Conservation (phyloP, 1,140 invertebrate species). For the Ips nitidus region DNA sequence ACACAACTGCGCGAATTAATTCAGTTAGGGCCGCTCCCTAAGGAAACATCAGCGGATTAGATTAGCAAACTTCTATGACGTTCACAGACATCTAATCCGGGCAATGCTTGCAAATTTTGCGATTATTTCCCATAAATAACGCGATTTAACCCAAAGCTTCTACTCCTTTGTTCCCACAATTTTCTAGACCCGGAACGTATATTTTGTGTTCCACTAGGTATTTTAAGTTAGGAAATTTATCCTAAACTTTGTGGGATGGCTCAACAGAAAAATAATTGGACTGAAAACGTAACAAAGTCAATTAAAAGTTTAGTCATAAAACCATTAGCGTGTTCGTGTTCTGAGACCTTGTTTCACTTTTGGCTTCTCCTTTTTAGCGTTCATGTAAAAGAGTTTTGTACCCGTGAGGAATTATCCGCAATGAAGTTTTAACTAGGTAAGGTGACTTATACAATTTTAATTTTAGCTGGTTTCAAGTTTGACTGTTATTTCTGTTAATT, state of each 20-base stretch:
- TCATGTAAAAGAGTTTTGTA: conserved; percentile 1
- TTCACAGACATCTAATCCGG: conserved; percentile 19
- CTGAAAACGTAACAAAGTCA: conserved; percentile 25
- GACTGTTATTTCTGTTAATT: no score
- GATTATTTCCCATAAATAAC: conserved; percentile 33
- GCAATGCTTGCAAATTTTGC: conserved; percentile 31
- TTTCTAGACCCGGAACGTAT: background rate
- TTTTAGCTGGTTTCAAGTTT: no score
- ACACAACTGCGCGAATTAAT: conserved; percentile 15
- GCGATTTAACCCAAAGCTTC: conserved; percentile 20
- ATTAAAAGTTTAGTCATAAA: conserved; percentile 27
- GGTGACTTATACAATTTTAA: background rate
- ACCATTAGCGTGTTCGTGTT: conserved; percentile 18
- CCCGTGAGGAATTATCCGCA: background rate
- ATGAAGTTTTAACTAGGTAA: conserved; percentile 5
- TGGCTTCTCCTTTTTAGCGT: conserved; percentile 1
- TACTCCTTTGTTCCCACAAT: conserved; percentile 17
- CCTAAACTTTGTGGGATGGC: background rate
- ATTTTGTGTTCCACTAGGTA: background rate
- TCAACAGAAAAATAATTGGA: conserved; percentile 16
- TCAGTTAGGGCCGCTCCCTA: conserved; percentile 18
- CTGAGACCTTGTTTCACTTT: conserved; percentile 5
- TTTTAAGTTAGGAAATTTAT: background rate
- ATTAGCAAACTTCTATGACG: conserved; percentile 24
- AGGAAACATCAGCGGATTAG: conserved; percentile 25